phyloP scores from a whole-genome alignment of 1,140 invertebrate genomes.

The Apis mellifera region DNA sequence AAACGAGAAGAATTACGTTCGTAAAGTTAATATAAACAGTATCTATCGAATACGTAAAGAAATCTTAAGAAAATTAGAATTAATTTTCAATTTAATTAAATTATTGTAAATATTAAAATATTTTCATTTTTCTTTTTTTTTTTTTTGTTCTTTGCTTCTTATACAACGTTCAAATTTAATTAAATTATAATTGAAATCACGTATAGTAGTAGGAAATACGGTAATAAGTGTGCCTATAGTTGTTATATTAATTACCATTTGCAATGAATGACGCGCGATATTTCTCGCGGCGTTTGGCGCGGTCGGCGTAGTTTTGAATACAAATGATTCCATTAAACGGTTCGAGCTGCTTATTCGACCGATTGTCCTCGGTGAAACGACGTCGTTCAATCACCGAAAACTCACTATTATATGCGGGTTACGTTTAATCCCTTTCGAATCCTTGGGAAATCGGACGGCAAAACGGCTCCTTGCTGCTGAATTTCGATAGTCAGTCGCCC shows the following conservation, averaged over 20 bases:
- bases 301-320: slow-evolving; percentile 37
- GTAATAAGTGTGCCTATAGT: slow-evolving; percentile 20
- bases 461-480: slow-evolving; percentile 2
- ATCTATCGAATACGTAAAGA: too few species aligned
- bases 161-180: background rate
- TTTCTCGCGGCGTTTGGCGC: slow-evolving; percentile 22
- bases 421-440: slow-evolving; percentile 24
- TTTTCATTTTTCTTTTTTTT: background rate
- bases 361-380: slow-evolving; percentile 57
- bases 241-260: slow-evolving; percentile 24
- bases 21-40: too few species aligned
- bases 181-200: background rate
- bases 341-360: slow-evolving; percentile 43
- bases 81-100: too few species aligned
- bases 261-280: slow-evolving; percentile 37
- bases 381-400: slow-evolving; percentile 52
- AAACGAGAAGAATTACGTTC: too few species aligned
- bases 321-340: slow-evolving; percentile 44
- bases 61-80: too few species aligned
- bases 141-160: background rate
- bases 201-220: background rate
- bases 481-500: slow-evolving; percentile 17
- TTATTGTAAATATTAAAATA: too few species aligned
- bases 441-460: background rate
- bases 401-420: slow-evolving; percentile 51